Conservation (phyloP, 2,888 invertebrate genomes). For the Stratiomys singularior region DNA sequence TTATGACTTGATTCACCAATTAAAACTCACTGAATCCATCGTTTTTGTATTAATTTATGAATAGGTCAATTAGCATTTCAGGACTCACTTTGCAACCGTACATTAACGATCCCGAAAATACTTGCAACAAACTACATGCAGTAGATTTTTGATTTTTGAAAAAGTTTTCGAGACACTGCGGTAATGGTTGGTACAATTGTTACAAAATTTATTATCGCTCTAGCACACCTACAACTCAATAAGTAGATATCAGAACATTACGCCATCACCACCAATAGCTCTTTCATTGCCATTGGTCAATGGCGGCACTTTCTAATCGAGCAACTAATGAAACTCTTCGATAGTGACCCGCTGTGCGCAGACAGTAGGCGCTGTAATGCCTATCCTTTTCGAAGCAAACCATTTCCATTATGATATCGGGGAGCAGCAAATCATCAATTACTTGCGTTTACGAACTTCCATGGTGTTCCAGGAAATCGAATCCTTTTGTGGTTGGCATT, state of each 20-base stretch:
- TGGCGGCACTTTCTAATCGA: constrained; percentile 43
- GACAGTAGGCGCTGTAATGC: constrained; percentile 13
- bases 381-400: background rate
- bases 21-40: too few species aligned
- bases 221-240: background rate
- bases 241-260: constrained; percentile 20
- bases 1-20: too few species aligned
- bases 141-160: too few species aligned
- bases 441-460: constrained; percentile 38
- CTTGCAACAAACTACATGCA: too few species aligned
- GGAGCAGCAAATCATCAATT: constrained; percentile 36
- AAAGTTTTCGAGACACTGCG: background rate
- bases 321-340: constrained; percentile 29
- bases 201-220: background rate
- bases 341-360: constrained; percentile 19
- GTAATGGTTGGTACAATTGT: background rate
- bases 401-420: constrained; percentile 8
- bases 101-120: too few species aligned
- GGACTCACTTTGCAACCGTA: too few species aligned
- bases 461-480: constrained; percentile 46
- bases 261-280: constrained; percentile 3
- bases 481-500: constrained; percentile 49
- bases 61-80: too few species aligned
- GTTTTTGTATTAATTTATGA: too few species aligned
- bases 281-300: constrained; percentile 3